Conservation (phyloP, 1,140 invertebrate species). For the Meloidogyne hapla region DNA sequence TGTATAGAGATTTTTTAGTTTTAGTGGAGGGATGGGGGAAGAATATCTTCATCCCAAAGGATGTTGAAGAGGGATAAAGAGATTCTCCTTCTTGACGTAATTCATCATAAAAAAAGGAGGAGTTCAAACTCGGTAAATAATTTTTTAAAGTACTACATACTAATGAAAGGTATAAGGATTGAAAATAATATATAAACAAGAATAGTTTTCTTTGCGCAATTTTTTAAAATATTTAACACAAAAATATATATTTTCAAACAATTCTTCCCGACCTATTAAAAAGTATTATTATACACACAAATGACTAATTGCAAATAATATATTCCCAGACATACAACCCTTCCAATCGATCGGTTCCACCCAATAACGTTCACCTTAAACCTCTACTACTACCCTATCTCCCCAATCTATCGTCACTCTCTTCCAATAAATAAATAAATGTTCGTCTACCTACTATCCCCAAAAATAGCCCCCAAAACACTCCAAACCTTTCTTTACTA, state of each 20-base stretch:
- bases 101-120: too few species aligned
- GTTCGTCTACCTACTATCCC: background rate
- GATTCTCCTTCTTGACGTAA: too few species aligned
- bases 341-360: background rate
- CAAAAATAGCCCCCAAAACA: background rate
- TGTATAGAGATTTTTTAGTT: too few species aligned
- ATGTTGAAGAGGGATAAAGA: too few species aligned
- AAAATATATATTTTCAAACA: too few species aligned
- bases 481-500: background rate
- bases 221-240: too few species aligned
- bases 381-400: background rate
- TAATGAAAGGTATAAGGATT: background rate
- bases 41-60: too few species aligned
- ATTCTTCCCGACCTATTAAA: background rate
- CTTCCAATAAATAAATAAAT: background rate
- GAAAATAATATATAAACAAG: background rate
- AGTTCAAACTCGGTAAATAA: too few species aligned
- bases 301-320: background rate
- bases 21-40: too few species aligned
- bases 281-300: background rate
- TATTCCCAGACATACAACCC: background rate
- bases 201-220: background rate
- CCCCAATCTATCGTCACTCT: background rate
- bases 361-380: background rate
- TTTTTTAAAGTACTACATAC: background rate